Evolutionary conservation across 2,113 vertebrate species (phyloP).

Genomic region (Pelvicachromis taeniatus): DNA sequence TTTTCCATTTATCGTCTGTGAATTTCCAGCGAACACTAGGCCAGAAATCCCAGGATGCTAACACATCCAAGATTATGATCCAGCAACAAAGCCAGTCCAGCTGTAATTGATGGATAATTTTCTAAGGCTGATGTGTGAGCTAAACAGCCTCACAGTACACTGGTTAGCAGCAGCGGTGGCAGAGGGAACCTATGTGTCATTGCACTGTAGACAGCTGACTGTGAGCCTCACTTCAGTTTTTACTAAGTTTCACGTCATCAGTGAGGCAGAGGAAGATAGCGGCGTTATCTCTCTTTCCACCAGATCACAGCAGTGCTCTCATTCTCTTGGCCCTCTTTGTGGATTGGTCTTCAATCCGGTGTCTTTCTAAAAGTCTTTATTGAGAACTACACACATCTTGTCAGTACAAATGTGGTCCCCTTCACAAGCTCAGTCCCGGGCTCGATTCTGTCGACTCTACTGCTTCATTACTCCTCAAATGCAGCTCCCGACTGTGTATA

Average conservation of each 20-base stretch:
- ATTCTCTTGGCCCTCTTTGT: neutral
- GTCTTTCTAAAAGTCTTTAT: neutral
- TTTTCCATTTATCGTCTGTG: conserved; percentile 19
- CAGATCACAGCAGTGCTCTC: neutral
- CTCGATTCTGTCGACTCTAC: neutral
- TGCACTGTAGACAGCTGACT: conserved; percentile 42
- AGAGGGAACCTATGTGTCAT: conserved; percentile 56
- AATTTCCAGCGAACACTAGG: conserved; percentile 20
- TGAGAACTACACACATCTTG: neutral
- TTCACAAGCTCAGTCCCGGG: neutral
- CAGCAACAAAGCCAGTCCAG: neutral
- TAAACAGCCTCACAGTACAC: neutral
- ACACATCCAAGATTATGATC: conserved; percentile 4
- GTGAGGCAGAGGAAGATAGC: neutral
- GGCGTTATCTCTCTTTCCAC: neutral
- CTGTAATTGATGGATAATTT: conserved; percentile 10
- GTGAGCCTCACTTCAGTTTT: conserved; percentile 28
- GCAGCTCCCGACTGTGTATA: neutral
- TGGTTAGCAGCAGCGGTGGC: conserved; percentile 46
- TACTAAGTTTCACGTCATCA: conserved; percentile 36
- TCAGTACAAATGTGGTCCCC: neutral
- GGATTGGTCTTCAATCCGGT: neutral
- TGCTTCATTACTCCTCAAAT: neutral
- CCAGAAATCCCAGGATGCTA: conserved; percentile 9
- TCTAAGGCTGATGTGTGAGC: conserved; percentile 11